Evolutionary conservation across 2,888 invertebrate species (phyloP).

Genomic region (Oxycera nigricornis): DNA sequence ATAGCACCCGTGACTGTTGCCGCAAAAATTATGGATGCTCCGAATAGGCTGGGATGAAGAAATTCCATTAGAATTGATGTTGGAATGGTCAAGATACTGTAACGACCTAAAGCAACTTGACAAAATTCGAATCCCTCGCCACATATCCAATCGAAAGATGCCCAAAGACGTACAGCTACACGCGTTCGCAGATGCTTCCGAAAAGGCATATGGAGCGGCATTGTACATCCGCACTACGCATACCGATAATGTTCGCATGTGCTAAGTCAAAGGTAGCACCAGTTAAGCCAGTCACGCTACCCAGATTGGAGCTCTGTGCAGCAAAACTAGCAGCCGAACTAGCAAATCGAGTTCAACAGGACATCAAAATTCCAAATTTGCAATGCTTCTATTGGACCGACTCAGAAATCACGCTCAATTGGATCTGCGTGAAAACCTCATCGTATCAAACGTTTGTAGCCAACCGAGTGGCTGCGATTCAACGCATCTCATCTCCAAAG

Average conservation of each 20-base stretch:
- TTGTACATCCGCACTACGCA: neutral
- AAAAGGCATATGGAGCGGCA: slow-evolving; percentile 4
- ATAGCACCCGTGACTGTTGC: neutral
- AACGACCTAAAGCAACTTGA: neutral
- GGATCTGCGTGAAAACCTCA: no score
- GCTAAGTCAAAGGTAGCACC: neutral
- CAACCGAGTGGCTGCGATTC: no score
- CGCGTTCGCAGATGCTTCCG: slow-evolving; percentile 9
- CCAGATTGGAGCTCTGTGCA: neutral
- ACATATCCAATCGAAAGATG: neutral
- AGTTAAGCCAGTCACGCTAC: neutral
- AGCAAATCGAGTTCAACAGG: no score
- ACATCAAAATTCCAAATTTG: no score
- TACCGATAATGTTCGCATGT: neutral
- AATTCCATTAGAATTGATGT: neutral
- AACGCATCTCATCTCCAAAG: no score
- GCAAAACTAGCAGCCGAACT: neutral
- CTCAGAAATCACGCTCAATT: no score
- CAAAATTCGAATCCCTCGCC: neutral
- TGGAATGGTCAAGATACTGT: neutral
- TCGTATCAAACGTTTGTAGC: no score
- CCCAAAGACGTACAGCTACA: neutral
- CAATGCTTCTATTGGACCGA: no score
- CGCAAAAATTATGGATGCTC: slow-evolving; percentile 29
- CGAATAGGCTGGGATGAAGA: slow-evolving; percentile 36